phyloP scores from a whole-genome alignment of 2,888 invertebrate genomes.

The Stenichneumon culpator region DNA sequence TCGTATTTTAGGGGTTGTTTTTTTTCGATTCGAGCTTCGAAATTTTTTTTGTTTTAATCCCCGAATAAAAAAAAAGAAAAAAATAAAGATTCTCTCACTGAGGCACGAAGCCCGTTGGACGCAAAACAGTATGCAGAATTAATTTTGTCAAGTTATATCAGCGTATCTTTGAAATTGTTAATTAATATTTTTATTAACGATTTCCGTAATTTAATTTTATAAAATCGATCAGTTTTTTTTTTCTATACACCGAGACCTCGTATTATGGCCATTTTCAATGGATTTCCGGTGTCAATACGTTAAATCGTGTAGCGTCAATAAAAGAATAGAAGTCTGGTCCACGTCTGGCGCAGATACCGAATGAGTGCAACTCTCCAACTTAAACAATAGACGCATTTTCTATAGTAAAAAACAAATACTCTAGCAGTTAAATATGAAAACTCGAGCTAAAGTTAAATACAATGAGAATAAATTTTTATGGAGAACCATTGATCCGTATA shows the following conservation, averaged over 20 bases:
- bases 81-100: background rate
- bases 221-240: background rate
- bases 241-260: background rate
- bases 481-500: too few relatives aligned
- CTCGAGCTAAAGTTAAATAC: too few relatives aligned
- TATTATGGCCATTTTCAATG: slow-evolving; percentile 35
- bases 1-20: background rate
- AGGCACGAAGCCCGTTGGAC: background rate
- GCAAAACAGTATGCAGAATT: background rate
- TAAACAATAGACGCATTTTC: background rate
- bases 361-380: background rate
- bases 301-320: background rate
- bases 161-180: background rate
- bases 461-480: too few relatives aligned
- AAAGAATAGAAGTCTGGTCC: background rate
- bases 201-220: background rate
- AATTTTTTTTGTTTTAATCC: background rate
- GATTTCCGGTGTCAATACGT: slow-evolving; percentile 43
- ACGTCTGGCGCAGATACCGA: background rate
- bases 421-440: background rate
- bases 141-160: background rate
- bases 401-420: background rate
- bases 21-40: background rate
- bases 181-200: background rate
- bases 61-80: too few relatives aligned